Conservation (phyloP, 30 jellyfish, hydroid and myxozoan genomes). For the Aurelia aurita complex sp. Pacific region DNA sequence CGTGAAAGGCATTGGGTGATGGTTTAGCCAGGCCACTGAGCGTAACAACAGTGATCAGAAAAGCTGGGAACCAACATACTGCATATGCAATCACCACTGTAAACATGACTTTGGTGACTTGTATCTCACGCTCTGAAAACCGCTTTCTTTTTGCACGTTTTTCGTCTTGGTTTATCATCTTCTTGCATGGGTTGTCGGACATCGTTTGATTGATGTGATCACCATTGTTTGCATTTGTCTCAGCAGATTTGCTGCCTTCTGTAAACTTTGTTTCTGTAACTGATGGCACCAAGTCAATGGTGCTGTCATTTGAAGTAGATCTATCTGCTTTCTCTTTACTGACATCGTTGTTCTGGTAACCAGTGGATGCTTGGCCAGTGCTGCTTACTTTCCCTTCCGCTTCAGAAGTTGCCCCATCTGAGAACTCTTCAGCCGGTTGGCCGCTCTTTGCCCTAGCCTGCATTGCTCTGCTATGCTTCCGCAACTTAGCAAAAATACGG, state of each 20-base stretch:
- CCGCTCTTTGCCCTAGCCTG: background rate
- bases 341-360: background rate
- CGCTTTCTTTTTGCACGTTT: background rate
- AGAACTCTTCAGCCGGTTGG: background rate
- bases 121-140: slow-evolving; percentile 36
- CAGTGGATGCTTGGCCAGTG: too few species aligned
- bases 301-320: background rate
- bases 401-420: background rate
- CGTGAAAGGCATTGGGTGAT: slow-evolving; percentile 10
- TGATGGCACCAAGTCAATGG: background rate
- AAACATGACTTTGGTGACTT: slow-evolving; percentile 76
- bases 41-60: slow-evolving; percentile 41
- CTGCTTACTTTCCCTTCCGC: background rate
- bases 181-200: background rate
- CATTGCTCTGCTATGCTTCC: slow-evolving; percentile 31
- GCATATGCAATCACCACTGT: slow-evolving; percentile 63
- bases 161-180: slow-evolving; percentile 4
- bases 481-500: slow-evolving; percentile 22
- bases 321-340: background rate
- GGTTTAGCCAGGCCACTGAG: slow-evolving; percentile 6
- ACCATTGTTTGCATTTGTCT: background rate
- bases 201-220: background rate
- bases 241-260: too few species aligned
- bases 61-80: slow-evolving; percentile 90
- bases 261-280: too few species aligned